Percentiles rank a stretch among this genome's conserved stretches.
Evolutionary conservation across 2,113 vertebrate genomes (phyloP).

Genomic region (Chlamydotis undulata): DNA sequence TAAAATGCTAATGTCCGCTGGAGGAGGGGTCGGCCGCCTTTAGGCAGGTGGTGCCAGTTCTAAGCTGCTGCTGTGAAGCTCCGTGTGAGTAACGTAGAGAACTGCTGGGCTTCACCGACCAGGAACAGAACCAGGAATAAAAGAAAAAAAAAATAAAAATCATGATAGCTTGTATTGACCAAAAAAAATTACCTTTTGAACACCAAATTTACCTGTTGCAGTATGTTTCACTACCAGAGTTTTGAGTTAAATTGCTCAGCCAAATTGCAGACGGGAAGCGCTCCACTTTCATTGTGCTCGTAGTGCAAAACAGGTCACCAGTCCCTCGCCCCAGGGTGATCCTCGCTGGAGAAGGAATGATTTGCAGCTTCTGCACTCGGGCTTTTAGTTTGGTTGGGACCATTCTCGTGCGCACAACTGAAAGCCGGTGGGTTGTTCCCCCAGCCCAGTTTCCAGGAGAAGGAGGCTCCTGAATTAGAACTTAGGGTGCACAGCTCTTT

Average conservation of each 20-base stretch:
- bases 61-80: not conserved
- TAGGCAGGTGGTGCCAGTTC: not conserved
- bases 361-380: not conserved
- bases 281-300: not conserved
- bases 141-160: not conserved
- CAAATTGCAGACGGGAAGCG: not conserved
- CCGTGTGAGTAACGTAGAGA: not conserved
- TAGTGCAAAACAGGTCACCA: not conserved
- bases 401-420: not conserved
- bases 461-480: not conserved
- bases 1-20: not conserved
- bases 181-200: not conserved
- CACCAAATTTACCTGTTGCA: not conserved
- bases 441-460: not conserved
- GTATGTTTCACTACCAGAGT: not conserved
- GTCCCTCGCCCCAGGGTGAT: not conserved
- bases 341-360: not conserved
- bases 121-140: not conserved
- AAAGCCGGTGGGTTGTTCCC: not conserved
- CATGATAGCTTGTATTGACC: not conserved
- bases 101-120: not conserved
- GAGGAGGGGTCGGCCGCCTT: not conserved
- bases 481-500: constrained; percentile 33
- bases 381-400: not conserved
- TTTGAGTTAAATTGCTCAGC: constrained; percentile 26